These are phyloP conservation scores for Epinephelus moara DNA, from an alignment of 2,113 vertebrate species.

Conservation along the genomic window DNA sequence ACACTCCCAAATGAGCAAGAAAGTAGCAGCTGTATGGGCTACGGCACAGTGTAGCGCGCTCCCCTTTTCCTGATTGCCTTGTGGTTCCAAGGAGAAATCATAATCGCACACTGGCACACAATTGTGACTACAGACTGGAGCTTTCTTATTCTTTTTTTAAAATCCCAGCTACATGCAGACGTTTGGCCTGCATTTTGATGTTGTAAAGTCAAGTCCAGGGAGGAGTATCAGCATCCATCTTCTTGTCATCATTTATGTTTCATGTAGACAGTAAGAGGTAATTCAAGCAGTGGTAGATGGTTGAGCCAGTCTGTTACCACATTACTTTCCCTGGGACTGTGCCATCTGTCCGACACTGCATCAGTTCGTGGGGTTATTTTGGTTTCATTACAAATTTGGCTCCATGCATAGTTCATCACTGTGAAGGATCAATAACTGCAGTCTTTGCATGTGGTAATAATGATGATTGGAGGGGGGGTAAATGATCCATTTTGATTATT, in stretches of 20 bases:
- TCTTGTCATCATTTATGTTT: slow-evolving; percentile 12
- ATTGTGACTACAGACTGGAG: slow-evolving; percentile 6
- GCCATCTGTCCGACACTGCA: neutral
- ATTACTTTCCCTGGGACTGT: neutral
- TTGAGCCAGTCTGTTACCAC: neutral
- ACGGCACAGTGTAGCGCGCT: slow-evolving; percentile 16
- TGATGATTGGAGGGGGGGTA: neutral
- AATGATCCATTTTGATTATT: neutral
- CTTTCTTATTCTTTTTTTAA: neutral
- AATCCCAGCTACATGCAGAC: neutral
- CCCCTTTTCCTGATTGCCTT: slow-evolving; percentile 40
- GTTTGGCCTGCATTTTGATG: slow-evolving; percentile 14
- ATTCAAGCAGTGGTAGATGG: neutral
- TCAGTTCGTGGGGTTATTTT: neutral
- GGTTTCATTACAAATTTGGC: neutral
- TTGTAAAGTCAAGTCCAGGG: slow-evolving; percentile 7
- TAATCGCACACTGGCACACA: slow-evolving; percentile 22
- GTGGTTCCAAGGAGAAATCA: slow-evolving; percentile 57
- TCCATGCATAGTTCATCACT: neutral
- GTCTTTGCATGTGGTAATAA: neutral
- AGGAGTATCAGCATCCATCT: slow-evolving; percentile 20
- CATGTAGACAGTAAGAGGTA: slow-evolving; percentile 4
- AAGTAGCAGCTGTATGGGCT: slow-evolving; percentile 61
- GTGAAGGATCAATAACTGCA: slow-evolving; percentile 5
- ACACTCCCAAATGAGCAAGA: slow-evolving; percentile 59